phyloP scores from a whole-genome alignment of 1,140 invertebrate genomes.

The Drosophila nannoptera region DNA sequence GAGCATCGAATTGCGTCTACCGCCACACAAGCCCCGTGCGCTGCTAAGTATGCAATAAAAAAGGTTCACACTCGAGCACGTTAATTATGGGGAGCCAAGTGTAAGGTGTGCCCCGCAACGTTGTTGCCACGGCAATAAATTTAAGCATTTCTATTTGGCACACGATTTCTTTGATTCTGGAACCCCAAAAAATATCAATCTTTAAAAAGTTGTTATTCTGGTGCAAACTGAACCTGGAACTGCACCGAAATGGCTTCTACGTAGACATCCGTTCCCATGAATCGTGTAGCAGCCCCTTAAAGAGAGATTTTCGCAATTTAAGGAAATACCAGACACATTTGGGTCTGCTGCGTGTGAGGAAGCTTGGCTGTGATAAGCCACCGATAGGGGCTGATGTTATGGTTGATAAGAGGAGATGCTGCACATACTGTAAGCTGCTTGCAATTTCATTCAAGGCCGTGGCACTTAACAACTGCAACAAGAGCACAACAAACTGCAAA shows the following conservation, averaged over 20 bases:
- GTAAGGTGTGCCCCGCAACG: neutral
- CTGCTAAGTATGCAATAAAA: slow-evolving; percentile 74
- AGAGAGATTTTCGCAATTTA: no score
- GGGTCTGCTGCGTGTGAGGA: no score
- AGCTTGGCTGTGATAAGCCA: no score
- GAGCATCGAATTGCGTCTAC: slow-evolving; percentile 50
- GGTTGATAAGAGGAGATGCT: no score
- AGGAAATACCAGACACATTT: no score
- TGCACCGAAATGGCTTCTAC: no score
- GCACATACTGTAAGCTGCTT: neutral
- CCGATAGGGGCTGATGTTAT: neutral
- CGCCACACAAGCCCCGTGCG: slow-evolving; percentile 5
- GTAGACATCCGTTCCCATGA: no score
- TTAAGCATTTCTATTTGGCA: slow-evolving; percentile 1
- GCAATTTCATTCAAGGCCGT: slow-evolving; percentile 24
- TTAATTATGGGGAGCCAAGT: slow-evolving; percentile 51
- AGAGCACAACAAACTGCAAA: slow-evolving; percentile 40
- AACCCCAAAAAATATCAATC: no score
- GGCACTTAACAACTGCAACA: slow-evolving; percentile 19
- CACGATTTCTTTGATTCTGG: no score
- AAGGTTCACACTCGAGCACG: slow-evolving; percentile 72
- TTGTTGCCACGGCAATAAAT: slow-evolving; percentile 18
- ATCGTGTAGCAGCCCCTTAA: no score
- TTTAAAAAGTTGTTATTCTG: no score
- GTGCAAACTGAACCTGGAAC: no score